Evolutionary conservation across 2,888 invertebrate genomes (phyloP).

Genomic region (Lepidocyrtoides sp.): DNA sequence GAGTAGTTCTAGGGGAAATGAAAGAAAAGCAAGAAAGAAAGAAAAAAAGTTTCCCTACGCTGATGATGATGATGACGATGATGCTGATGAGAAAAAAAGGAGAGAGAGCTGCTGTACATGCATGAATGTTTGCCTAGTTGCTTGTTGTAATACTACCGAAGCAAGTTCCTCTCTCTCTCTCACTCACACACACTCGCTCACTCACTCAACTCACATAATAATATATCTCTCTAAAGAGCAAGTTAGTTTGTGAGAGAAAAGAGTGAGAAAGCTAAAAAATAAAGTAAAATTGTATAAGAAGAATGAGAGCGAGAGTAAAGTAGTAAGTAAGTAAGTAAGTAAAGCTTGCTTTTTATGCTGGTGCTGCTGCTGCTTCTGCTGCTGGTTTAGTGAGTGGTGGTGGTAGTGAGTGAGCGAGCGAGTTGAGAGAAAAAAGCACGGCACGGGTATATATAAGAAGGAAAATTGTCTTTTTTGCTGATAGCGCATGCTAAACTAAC

Average conservation of each 20-base stretch:
- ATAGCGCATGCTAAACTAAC: constrained; percentile 85
- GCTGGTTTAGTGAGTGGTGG: constrained; percentile 34
- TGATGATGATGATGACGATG: constrained; percentile 20
- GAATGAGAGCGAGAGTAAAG: constrained; percentile 56
- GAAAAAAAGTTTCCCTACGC: constrained; percentile 13
- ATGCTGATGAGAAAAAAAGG: constrained; percentile 34
- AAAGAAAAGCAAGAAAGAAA: constrained; percentile 12
- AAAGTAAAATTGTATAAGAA: constrained; percentile 65
- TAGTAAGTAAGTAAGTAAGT: constrained; percentile 44
- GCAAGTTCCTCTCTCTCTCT: background rate
- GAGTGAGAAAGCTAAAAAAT: constrained; percentile 77
- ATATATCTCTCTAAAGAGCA: constrained; percentile 61
- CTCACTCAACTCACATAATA: constrained; percentile 54
- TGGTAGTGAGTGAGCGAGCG: constrained; percentile 28
- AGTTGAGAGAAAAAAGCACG: constrained; percentile 44
- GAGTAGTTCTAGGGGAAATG: constrained; percentile 45
- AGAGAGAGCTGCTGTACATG: constrained; percentile 19
- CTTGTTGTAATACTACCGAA: too few species aligned
- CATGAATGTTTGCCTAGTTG: constrained; percentile 11
- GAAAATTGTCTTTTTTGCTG: constrained; percentile 85
- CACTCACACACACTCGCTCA: constrained; percentile 12
- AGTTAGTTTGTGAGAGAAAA: constrained; percentile 62
- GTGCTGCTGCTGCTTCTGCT: background rate
- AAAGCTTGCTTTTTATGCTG: constrained; percentile 47
- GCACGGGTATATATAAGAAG: constrained; percentile 59